Base-by-base conservation (phyloP, 1,140 invertebrate genomes). In the Lepidurus couesii region DNA sequence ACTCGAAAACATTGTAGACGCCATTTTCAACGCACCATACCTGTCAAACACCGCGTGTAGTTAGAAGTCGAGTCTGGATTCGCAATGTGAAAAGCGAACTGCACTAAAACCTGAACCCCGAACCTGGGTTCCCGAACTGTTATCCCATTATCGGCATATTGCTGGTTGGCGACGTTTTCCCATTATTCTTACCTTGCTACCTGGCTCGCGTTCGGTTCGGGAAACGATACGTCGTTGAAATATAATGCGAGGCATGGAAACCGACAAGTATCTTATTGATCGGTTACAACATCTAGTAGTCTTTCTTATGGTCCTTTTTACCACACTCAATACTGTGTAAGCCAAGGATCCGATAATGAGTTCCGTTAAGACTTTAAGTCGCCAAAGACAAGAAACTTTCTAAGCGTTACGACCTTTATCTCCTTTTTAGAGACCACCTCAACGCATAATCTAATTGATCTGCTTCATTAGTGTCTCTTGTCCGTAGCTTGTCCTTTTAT, bases 1-100 rank as follows among this genome's bases (percentile, higher is more conserved):
- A 24, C 26, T 75, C 74, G 81, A 81, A 80, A 82, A 82, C 77
- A 65, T 65, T 65, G 79, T 80, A 79, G 75, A 77, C 75, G 75
- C 75, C 24, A 81, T 80, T 80, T 80, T 73, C 44, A 75, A 80
- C 53, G 47, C 26, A 76, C 75, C 53, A 16, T 21, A 65, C 53
- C 16, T 21, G 21, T 65, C 53, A 65, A 65, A 65, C 13, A 65
- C 16, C 53, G 53, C 53, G 3, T 16, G 16, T 21, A 13, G 21
- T n/a, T 65, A 65, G 53, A 21, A 1, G 4, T 4, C 13, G 21
- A 65, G 6, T 13, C 53, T 1, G 53, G 53, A 65, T n/a, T 16
- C 53, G 53, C n/a, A 11, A 5, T 47, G 10, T 47, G 16, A 47
- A 11, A 47, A 16, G 45, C 45, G 45, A 47, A 47, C 45, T 47